Base-by-base conservation (phyloP, 1,140 invertebrate species). In the Belonocnema kinseyi region DNA sequence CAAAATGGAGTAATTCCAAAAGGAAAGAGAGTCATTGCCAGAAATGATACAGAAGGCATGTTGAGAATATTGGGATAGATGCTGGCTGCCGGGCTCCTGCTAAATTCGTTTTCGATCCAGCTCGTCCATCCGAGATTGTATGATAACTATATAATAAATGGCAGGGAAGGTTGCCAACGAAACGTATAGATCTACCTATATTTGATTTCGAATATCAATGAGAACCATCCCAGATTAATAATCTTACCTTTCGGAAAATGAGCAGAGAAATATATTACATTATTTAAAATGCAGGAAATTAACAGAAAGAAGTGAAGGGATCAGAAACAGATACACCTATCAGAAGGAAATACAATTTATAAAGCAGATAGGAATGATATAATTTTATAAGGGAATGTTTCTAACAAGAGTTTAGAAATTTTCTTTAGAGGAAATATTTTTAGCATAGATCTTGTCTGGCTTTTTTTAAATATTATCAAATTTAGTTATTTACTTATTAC, bases 91-190 rank as follows among this genome's bases (percentile, higher is more conserved):
- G 26, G 61, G 61, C 33, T 66, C 61, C 10, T 46, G 61, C 26
- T 66, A 66, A 66, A 66, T 66, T 66, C 61, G 61, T 66, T 66
- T 66, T 66, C 61, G 61, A 66, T 66, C 61, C 33, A 26, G 61
- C 61, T 46, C 61, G 61, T 66, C 61, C 61, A 66, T 66, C 61
- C 61, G 33, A 66, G 61, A 66, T 66, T 33, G 21, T 40, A n/a
- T 21, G 61, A 66, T 66, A 66, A 66, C 61, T 66, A 66, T 66
- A 66, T 66, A 66, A 66, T 66, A 66, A 66, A 66, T 66, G 61
- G 61, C 33, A 66, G 14, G 26, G 14, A 66, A 66, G 61, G 46
- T 40, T 66, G 61, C 26, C 13, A 33, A 33, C 26, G 58, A 16
- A 40, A 66, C 14, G 58, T 66, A 66, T 66, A 66, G 26, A 66